Conservation (phyloP, 2,888 invertebrate species). For the Scelioninae gen. 2 region DNA sequence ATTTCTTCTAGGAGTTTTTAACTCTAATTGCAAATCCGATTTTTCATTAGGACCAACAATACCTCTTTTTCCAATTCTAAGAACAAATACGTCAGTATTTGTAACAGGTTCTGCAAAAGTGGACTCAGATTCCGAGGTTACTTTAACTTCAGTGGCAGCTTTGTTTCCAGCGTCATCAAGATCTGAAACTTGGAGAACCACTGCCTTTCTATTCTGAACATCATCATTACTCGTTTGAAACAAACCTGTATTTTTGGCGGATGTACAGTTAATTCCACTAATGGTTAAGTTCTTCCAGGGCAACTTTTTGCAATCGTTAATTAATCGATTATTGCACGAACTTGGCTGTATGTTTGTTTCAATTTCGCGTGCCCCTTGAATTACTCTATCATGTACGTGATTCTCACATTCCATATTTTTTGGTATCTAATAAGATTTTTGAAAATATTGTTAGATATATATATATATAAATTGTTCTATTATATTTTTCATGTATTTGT, state of each 20-base stretch:
- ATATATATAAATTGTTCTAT: too few relatives aligned
- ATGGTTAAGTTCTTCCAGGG: background rate
- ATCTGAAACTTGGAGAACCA: conserved; percentile 3
- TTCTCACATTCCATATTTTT: too few relatives aligned
- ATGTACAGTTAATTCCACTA: background rate
- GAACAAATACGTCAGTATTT: conserved; percentile 83
- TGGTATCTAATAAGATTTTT: too few relatives aligned
- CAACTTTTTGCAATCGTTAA: too few relatives aligned
- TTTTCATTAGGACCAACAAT: conserved; percentile 82
- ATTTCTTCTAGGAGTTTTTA: conserved; percentile 84
- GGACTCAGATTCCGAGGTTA: conserved; percentile 64
- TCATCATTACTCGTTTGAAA: conserved; percentile 67
- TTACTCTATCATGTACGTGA: too few relatives aligned
- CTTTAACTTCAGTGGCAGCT: conserved; percentile 63
- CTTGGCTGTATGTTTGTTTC: too few relatives aligned
- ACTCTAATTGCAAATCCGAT: conserved; percentile 82
- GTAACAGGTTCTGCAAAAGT: conserved; percentile 68
- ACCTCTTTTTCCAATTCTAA: conserved; percentile 86
- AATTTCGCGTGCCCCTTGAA: too few relatives aligned
- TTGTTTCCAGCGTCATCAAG: conserved; percentile 60
- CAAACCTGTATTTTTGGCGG: conserved; percentile 23
- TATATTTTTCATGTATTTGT: too few relatives aligned
- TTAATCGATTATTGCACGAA: too few relatives aligned
- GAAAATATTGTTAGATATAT: too few relatives aligned
- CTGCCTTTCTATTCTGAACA: conserved; percentile 24